Evolutionary conservation across 1,140 invertebrate genomes (phyloP).

Genomic region (Drosophila trapezifrons): DNA sequence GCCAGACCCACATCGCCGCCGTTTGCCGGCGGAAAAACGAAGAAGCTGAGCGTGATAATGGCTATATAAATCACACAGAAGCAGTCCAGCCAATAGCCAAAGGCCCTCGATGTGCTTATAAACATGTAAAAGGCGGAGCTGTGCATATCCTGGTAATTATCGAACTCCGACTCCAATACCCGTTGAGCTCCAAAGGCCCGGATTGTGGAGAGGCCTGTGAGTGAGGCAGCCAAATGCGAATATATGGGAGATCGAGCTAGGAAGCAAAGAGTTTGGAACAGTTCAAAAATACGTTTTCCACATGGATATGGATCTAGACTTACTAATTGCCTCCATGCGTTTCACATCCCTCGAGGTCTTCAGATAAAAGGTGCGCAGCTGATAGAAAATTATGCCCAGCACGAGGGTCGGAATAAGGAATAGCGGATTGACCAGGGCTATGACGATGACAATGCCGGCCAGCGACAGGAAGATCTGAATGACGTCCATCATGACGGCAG

Average conservation of each 20-base stretch:
- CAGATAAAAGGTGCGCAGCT: constrained; percentile 91
- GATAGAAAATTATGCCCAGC: constrained; percentile 90
- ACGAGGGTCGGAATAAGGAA: constrained; percentile 89
- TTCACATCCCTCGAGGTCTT: constrained; percentile 93
- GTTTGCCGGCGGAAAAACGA: constrained; percentile 86
- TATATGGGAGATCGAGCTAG: constrained; percentile 92
- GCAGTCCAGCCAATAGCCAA: constrained; percentile 92
- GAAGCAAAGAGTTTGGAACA: neutral
- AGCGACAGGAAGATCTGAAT: constrained; percentile 90
- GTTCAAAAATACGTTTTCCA: neutral
- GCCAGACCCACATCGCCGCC: constrained; percentile 92
- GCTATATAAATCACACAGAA: constrained; percentile 90
- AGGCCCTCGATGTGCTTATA: constrained; percentile 87
- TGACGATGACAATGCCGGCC: constrained; percentile 90
- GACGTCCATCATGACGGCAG: constrained; percentile 90
- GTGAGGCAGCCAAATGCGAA: constrained; percentile 93
- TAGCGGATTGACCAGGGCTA: constrained; percentile 91
- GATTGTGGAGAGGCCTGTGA: constrained; percentile 95
- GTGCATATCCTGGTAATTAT: constrained; percentile 90
- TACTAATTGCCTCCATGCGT: constrained; percentile 94
- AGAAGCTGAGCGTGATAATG: constrained; percentile 88
- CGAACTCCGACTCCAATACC: constrained; percentile 91
- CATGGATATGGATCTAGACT: constrained; percentile 80
- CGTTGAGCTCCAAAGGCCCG: constrained; percentile 92
- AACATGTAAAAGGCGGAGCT: constrained; percentile 88